A percentile compares a stretch with the other conserved stretches of the same genome.
These are phyloP conservation scores for Thalpophila matura DNA, from an alignment of 2,888 invertebrate genomes.

Conservation along the genomic window DNA sequence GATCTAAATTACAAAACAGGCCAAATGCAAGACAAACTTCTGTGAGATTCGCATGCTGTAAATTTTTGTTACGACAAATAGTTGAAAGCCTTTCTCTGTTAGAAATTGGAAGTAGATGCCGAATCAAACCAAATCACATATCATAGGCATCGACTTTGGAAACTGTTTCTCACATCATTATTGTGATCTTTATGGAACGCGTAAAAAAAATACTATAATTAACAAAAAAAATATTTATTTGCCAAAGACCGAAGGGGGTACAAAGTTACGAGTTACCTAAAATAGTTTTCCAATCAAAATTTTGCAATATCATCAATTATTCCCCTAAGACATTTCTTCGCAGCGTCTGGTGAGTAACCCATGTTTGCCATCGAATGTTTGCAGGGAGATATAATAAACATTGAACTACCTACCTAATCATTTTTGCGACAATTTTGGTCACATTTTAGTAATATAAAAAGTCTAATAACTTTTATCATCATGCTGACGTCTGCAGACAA, in stretches of 20 bases:
- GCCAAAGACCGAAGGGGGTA: constrained; percentile 2
- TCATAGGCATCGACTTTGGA: no score
- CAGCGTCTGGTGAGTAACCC: background rate
- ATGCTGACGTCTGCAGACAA: no score
- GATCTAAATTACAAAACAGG: constrained; percentile 40
- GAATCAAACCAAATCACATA: no score
- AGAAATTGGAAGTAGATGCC: no score
- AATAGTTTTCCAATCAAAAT: constrained; percentile 37
- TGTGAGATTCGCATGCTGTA: constrained; percentile 30
- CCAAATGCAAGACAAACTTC: constrained; percentile 38
- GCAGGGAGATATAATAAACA: no score
- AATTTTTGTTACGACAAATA: constrained; percentile 16
- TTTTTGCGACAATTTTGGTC: background rate
- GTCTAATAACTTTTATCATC: no score
- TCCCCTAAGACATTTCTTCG: constrained; percentile 20
- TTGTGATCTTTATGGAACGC: no score
- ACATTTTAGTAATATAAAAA: no score
- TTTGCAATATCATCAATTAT: constrained; percentile 43
- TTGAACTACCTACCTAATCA: no score
- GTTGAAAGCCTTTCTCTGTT: background rate
- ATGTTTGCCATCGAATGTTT: background rate
- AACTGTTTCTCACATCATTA: no score
- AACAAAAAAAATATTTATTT: background rate
- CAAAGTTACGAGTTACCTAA: constrained; percentile 15
- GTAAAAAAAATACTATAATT: no score